Evolutionary conservation across 2,888 invertebrate genomes (phyloP), one percentile per base, ranked within the genome.

Genomic region (Epiblema foenella): DNA sequence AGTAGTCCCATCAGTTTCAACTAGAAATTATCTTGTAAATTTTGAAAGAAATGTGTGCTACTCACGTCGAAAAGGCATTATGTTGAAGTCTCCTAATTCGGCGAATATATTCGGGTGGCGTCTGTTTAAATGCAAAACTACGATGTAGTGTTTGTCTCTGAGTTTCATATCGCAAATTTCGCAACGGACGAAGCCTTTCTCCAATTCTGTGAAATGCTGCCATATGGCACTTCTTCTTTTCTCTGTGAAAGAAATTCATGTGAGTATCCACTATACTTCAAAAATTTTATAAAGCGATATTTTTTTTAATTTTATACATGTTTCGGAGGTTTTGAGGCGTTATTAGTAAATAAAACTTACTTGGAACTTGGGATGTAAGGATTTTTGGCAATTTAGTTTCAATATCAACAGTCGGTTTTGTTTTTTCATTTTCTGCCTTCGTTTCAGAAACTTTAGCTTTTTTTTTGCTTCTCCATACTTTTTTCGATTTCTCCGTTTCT

Each of bases 41-140:
- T 42, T 42, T 11, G 39, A 59, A 18, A 29, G 4, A 18, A 18
- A 12, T 7, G 37, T 39, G 18, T 58, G 8, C 0, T 39, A 65
- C 65, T 56, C 24, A 65, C 65, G 65, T 65, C 39, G 24, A 42
- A 54, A 64, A 20, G 64, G 64, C 64, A 64, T 33, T 15, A 56
- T 15, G n/a, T 64, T 64, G n/a, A 64, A 64, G 52, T 64, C 54
- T n/a, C 17, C 54, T 9, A 64, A 52, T 11, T 64, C 54, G 2
- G 20, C 37, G 37, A 64, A 64, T 17, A 12, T 52, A 0, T 42
- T 39, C 10, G 39, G 64, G 24, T 64, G 64, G 5, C 64, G 64
- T 33, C 64, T 39, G 24, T 54, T 54, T 10, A 64, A 64, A 54
- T 64, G 64, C 54, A 64, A 24, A 39, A 42, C 64, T 20, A 39